Evolutionary conservation across 2,888 invertebrate genomes (phyloP), one percentile per base, ranked within the genome.

Genomic region (Panopea generosa): DNA sequence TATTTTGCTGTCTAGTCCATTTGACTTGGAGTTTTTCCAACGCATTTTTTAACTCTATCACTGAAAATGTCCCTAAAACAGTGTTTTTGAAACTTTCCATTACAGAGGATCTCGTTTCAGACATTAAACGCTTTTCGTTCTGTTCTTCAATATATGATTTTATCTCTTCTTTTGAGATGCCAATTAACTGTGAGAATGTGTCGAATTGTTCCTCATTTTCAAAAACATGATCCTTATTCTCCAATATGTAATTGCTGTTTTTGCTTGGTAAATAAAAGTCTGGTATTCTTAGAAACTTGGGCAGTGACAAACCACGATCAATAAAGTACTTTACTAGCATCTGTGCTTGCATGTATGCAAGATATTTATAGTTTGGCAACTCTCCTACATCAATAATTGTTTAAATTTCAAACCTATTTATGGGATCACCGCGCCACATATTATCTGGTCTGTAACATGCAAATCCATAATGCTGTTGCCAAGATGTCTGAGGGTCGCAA

Each of bases 381-480:
- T 27, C 40, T 24, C 22, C 6, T 7, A 70, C 62, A 47, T 70
- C 70, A 3, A 70, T 14, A 62, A 70, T 24, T 20, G 70, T 62
- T 43, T 70, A 56, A 20, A 62, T 50, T 63, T 70, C 70, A 70
- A 49, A 70, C 7, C 47, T 16, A n/a, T 62, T 43, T 2, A 45
- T 11, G 4, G 61, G 61, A 20, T 62, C 53, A 52, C 59, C 27
- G 24, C 55, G 43, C 61, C 70, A 61, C 22, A 3, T 20, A 33
- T 59, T 61, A 40, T 52, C 69, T 29, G 49, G 59, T 56, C 26
- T 14, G 56, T 26, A 56, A 20, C 20, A 40, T 11, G 62, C 43
- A 56, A 50, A 52, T 29, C 47, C 45, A 29, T 70, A 63, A 22
- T 70, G 62, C 49, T 70, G 16, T 53, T 43, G 70, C 70, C 70